A percentile compares a stretch with the other conserved stretches of the same genome.
These are phyloP conservation scores for Vanessa cardui DNA, from an alignment of 2,888 invertebrate species.

Conservation along the genomic window DNA sequence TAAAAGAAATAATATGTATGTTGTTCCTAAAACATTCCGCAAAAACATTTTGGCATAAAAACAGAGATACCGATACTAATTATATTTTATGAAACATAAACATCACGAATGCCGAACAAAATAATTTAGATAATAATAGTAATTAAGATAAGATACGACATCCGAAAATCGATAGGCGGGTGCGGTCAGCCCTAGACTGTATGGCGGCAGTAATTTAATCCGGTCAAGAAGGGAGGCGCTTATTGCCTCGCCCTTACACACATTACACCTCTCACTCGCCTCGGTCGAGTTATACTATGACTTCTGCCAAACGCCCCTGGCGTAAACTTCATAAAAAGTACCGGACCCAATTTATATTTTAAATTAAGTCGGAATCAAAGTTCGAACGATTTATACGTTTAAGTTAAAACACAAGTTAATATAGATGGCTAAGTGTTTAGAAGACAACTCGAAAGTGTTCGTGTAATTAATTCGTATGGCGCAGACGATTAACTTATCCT, in stretches of 20 bases:
- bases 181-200: constrained; percentile 67
- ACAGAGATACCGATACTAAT: background rate
- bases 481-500: too few species aligned
- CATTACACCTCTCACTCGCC: constrained; percentile 60
- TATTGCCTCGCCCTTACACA: constrained; percentile 63
- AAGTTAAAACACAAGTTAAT: background rate
- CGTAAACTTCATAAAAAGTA: constrained; percentile 20
- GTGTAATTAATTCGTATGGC: too few species aligned
- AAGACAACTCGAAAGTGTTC: background rate
- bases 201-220: constrained; percentile 67
- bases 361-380: constrained; percentile 7
- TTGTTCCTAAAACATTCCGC: too few species aligned
- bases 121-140: constrained; percentile 5
- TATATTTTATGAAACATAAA: background rate
- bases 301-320: constrained; percentile 43
- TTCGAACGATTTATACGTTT: constrained; percentile 4
- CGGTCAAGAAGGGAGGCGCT: constrained; percentile 66
- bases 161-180: constrained; percentile 57
- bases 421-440: background rate
- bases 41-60: background rate
- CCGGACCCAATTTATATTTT: constrained; percentile 23
- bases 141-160: constrained; percentile 33
- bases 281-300: constrained; percentile 59
- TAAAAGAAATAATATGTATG: too few species aligned
- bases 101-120: background rate